A percentile compares a stretch with the other conserved stretches of the same genome.
phyloP scores from a whole-genome alignment of 2,113 vertebrate species.

The Lynx canadensis region DNA sequence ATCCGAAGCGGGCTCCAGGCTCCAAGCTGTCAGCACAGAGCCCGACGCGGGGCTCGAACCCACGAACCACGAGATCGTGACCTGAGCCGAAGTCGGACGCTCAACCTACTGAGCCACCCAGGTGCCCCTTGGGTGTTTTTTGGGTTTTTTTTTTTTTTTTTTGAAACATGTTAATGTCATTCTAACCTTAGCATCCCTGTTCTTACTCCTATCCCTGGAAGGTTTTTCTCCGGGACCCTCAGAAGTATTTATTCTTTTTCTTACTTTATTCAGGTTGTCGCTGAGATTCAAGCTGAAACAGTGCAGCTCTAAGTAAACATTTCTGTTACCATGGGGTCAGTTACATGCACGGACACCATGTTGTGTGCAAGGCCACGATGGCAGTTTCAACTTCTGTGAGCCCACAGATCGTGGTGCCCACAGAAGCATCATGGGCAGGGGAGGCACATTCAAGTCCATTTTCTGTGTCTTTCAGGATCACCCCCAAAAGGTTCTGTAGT shows the following conservation, averaged over 20 bases:
- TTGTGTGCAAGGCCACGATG: fast-evolving
- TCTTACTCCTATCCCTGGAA: neutral
- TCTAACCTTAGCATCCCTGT: neutral
- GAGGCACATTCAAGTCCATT: neutral
- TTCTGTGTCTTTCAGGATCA: neutral
- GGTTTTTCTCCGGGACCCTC: neutral
- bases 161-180: neutral
- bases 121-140: no score
- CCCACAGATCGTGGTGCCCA: fast-evolving
- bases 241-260: neutral
- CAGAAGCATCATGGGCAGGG: fast-evolving
- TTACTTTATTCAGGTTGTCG: neutral
- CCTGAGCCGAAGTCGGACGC: no score
- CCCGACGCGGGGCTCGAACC: no score
- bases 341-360: fast-evolving
- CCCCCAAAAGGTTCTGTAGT: fast-evolving
- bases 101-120: no score
- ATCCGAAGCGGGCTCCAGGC: no score
- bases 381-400: neutral
- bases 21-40: no score
- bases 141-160: neutral
- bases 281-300: neutral
- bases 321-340: neutral
- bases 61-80: no score
- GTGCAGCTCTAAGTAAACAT: fast-evolving